Evolutionary conservation across 2,113 vertebrate species (phyloP).

Genomic region (Nansenia antarctica): DNA sequence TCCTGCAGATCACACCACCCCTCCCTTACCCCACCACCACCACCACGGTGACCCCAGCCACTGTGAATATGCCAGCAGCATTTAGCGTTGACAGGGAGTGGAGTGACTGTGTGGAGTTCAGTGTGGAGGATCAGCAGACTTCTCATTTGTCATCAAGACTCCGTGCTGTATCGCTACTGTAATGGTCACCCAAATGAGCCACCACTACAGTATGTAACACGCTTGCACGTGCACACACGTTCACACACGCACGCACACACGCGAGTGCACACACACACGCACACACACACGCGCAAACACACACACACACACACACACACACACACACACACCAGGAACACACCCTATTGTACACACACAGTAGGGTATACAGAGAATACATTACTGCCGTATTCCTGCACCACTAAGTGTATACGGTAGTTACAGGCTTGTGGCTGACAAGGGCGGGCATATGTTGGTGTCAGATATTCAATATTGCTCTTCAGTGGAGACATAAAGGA

Average conservation of each 20-base stretch:
- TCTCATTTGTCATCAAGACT: not conserved
- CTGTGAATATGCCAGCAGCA: constrained; percentile 1
- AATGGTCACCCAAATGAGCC: not conserved
- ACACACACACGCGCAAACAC: not conserved
- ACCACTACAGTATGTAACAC: not conserved
- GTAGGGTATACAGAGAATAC: too few species aligned
- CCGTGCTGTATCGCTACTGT: not conserved
- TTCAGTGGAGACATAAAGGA: too few species aligned
- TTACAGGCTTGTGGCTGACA: too few species aligned
- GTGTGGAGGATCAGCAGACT: constrained; percentile 21
- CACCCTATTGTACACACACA: too few species aligned
- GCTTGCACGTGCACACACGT: not conserved
- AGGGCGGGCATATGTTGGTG: too few species aligned
- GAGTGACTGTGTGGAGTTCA: constrained; percentile 19
- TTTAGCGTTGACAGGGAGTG: not conserved
- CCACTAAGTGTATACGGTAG: too few species aligned
- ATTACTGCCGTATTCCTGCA: too few species aligned
- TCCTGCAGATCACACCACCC: not conserved
- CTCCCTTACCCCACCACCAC: not conserved
- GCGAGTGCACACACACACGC: too few species aligned
- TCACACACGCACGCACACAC: not conserved
- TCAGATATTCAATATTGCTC: too few species aligned
- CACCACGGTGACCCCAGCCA: not conserved
- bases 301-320: not conserved
- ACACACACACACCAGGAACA: not conserved